Evolutionary conservation across 2,797 vertebrate species (phyloP).

Genomic region (Psittacula derbiana): DNA sequence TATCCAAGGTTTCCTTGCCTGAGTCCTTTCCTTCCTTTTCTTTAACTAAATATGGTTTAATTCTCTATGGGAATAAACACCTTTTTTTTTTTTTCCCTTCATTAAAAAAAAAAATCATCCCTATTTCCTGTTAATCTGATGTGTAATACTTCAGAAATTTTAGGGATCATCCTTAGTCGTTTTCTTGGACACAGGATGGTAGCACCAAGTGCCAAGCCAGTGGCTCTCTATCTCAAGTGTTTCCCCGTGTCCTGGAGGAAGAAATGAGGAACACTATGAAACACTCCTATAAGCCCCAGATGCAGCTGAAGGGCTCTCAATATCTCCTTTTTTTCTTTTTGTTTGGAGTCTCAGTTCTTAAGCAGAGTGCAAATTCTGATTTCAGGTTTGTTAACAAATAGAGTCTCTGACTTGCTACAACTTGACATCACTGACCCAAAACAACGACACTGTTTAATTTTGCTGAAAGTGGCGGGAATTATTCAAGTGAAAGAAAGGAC

Average conservation of each 20-base stretch:
- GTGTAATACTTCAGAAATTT: not conserved
- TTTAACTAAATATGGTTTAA: not conserved
- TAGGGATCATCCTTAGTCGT: not conserved
- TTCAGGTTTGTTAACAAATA: not conserved
- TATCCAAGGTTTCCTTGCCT: not conserved
- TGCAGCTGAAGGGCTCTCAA: not conserved
- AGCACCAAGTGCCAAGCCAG: rapidly evolving
- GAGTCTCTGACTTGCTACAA: not conserved
- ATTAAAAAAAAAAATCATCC: not conserved
- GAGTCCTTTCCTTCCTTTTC: not conserved
- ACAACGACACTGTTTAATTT: not conserved
- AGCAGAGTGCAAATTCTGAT: not conserved
- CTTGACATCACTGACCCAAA: not conserved
- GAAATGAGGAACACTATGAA: not conserved
- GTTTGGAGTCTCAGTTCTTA: not conserved
- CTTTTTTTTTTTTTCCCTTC: not conserved
- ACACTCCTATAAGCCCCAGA: not conserved
- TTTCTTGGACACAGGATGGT: not conserved
- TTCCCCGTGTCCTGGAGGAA: not conserved
- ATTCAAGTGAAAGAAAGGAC: not conserved
- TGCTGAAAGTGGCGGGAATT: not conserved
- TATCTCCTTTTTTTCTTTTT: not conserved
- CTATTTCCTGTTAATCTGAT: not conserved
- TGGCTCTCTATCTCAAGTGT: rapidly evolving
- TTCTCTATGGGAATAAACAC: not conserved